Evolutionary conservation across 2,797 vertebrate genomes (phyloP), one percentile per base, ranked within the genome.

Genomic region (Emydoidea blandingii): DNA sequence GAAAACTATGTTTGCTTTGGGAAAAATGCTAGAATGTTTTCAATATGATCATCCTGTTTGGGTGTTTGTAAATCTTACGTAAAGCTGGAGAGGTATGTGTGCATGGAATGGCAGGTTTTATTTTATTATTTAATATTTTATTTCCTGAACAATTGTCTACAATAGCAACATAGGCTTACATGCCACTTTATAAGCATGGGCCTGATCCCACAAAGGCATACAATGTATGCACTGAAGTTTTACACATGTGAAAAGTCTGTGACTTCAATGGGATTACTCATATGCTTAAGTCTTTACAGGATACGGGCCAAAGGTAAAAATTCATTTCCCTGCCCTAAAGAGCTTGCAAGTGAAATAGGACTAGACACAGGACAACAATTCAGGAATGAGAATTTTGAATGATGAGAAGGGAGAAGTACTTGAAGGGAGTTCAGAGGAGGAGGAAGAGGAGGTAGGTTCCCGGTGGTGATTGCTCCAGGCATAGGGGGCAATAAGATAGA

Each of bases 1-100:
- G 96, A 97, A 97, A 97, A 97, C 96, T 96, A 93, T 95, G 96
- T 97, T 97, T 97, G 93, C 97, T 97, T 97, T 97, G 97, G 21
- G 97, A 97, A 97, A 97, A 97, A 97, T 97, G 95, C 95, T 97
- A 95, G 85, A 56, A 1, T 96, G 96, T 78, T 78, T 78, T 97
- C 76, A 97, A 96, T 97, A 91, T 95, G 90, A 85, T 95, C 95
- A 91, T 95, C 62, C 91, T 96, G 91, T 96, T 68, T 62, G 92
- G 80, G 90, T 94, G 91, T 89, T 96, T 89, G 92, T 79, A 94
- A 93, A 95, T 97, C 89, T 81, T 83, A 84, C 72, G 87, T 79
- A 76, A 94, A 95, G 90, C 89, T 96, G 49, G 92, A 97, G 93
- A 93, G 97, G 92, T 95, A 94, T 23, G 93, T 94, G 94, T 97